phyloP scores from a whole-genome alignment of 1,140 invertebrate species.

The Coenobita brevimanus region DNA sequence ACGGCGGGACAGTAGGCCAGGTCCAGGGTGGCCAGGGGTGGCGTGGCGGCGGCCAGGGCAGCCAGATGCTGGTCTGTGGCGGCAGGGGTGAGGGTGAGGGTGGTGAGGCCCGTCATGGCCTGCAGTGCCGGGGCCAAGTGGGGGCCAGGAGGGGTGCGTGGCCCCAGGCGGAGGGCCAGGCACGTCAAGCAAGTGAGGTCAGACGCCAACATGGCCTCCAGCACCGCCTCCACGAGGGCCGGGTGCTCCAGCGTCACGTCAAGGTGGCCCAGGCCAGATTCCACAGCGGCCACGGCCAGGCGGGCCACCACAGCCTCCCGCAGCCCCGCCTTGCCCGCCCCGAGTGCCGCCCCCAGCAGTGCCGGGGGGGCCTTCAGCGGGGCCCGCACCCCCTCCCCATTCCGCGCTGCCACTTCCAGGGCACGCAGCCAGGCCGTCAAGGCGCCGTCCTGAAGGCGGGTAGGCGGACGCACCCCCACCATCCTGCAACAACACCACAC shows the following conservation, averaged over 20 bases:
- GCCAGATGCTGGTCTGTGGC: constrained; percentile 41
- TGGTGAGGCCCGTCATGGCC: constrained; percentile 33
- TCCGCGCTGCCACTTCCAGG: constrained; percentile 12
- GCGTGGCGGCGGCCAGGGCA: constrained; percentile 26
- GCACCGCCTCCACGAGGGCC: constrained; percentile 32
- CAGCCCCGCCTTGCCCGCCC: constrained; percentile 27
- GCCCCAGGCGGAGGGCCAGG: constrained; percentile 41
- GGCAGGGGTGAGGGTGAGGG: constrained; percentile 35
- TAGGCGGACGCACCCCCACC: constrained; percentile 45
- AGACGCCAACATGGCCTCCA: constrained; percentile 35
- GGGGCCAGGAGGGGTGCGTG: constrained; percentile 17
- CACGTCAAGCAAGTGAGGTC: constrained; percentile 34
- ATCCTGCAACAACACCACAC: constrained; percentile 23
- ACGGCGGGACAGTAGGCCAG: constrained; percentile 42
- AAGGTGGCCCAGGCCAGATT: constrained; percentile 34
- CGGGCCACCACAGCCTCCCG: constrained; percentile 47
- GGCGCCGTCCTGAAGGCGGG: constrained; percentile 33
- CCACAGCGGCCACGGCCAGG: constrained; percentile 54
- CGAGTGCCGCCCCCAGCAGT: constrained; percentile 28
- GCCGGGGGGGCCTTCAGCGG: constrained; percentile 44
- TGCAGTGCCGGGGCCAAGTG: constrained; percentile 5
- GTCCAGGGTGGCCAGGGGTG: constrained; percentile 33
- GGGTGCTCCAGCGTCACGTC: constrained; percentile 53
- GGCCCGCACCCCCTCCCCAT: constrained; percentile 44
- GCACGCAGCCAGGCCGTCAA: constrained; percentile 35